Percentiles rank a stretch among this genome's conserved stretches.
phyloP scores from a whole-genome alignment of 2,113 vertebrate species.

The Myotis yumanensis region DNA sequence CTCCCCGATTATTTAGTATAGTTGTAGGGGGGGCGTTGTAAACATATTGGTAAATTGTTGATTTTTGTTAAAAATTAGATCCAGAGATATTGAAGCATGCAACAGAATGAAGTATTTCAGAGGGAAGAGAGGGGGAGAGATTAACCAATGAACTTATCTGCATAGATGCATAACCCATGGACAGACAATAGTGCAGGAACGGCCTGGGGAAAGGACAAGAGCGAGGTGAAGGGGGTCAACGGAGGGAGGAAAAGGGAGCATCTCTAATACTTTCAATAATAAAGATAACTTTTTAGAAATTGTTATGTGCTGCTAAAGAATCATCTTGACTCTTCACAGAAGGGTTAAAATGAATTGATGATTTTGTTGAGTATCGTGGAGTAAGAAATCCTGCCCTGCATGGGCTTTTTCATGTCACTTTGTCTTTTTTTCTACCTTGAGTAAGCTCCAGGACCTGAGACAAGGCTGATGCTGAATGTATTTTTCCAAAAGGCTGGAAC shows the following conservation, averaged over 20 bases:
- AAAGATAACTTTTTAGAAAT: not conserved
- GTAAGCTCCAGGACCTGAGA: not conserved
- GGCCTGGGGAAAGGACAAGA: no score
- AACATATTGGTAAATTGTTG: not conserved
- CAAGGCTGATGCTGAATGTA: not conserved
- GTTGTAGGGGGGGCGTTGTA: not conserved
- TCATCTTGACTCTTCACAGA: not conserved
- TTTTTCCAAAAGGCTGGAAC: not conserved
- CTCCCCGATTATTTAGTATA: not conserved
- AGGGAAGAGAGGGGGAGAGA: not conserved
- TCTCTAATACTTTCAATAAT: no score
- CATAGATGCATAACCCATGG: no score
- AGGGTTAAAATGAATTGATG: not conserved
- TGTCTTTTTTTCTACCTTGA: not conserved
- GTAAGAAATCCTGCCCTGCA: not conserved
- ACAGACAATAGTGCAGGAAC: no score
- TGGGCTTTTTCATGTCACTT: not conserved
- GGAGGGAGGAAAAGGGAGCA: no score
- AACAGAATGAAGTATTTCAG: not conserved
- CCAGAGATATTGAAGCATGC: no score
- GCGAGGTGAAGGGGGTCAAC: no score
- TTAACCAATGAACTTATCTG: not conserved
- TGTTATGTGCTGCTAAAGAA: not conserved
- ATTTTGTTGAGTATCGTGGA: not conserved
- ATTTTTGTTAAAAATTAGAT: not conserved